Evolutionary conservation across 2,797 vertebrate species (phyloP).

Genomic region (Pipistrellus pygmaeus): DNA sequence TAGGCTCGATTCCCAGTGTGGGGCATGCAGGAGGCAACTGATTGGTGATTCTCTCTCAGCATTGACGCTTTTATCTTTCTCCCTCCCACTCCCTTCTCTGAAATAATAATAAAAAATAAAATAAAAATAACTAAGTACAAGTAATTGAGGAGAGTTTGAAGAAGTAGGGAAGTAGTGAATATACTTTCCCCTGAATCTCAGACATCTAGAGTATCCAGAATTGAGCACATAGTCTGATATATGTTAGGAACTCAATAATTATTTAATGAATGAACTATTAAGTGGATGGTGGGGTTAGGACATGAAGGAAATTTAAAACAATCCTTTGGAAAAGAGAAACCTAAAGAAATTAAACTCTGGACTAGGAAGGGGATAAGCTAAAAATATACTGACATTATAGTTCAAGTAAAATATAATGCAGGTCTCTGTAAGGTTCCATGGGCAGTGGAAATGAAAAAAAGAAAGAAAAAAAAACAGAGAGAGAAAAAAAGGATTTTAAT

Average conservation of each 20-base stretch:
- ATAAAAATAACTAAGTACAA: background rate
- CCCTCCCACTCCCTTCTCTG: background rate
- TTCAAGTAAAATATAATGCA: slow-evolving; percentile 27
- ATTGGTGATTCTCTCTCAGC: background rate
- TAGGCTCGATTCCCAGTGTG: background rate
- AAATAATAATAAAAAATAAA: background rate
- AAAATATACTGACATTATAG: slow-evolving; percentile 11
- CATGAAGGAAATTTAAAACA: slow-evolving; percentile 1
- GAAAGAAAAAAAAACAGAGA: background rate
- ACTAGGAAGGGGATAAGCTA: background rate
- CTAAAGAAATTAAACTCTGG: slow-evolving; percentile 14
- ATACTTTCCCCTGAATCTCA: background rate
- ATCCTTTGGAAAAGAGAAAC: background rate
- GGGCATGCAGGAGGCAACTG: background rate
- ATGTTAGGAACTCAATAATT: background rate
- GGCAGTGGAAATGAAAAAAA: background rate
- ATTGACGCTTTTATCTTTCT: background rate
- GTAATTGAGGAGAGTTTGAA: background rate
- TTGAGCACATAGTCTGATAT: background rate
- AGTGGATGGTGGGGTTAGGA: background rate
- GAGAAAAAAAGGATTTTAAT: background rate
- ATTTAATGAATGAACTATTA: background rate
- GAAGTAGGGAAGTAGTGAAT: background rate
- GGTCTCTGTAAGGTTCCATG: background rate
- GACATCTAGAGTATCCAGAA: background rate